Percentiles rank a stretch among this genome's conserved stretches.
phyloP scores from a whole-genome alignment of 2,113 vertebrate genomes.

The Panthera uncia region DNA sequence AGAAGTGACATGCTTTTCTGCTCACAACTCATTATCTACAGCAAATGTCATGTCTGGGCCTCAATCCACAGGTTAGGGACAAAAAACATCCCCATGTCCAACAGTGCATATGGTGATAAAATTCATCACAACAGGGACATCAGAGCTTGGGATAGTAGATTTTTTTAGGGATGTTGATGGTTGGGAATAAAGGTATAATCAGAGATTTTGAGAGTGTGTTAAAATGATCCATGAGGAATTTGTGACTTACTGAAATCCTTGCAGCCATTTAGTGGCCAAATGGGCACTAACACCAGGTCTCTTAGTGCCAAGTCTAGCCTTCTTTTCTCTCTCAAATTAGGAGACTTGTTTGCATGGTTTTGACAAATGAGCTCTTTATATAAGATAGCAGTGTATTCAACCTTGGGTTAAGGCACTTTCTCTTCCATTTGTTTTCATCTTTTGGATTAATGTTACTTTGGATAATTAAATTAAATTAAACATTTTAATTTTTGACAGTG shows the following conservation, averaged over 20 bases:
- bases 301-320: background rate
- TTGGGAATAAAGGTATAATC: background rate
- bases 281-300: background rate
- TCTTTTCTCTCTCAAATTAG: constrained; percentile 27
- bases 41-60: background rate
- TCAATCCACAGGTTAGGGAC: background rate
- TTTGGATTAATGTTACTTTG: constrained; percentile 49
- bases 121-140: background rate
- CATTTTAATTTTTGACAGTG: constrained; percentile 48
- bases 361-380: background rate
- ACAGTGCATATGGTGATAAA: background rate
- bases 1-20: background rate
- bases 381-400: background rate
- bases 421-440: constrained; percentile 44
- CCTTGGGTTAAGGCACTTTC: background rate
- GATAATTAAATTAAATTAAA: constrained; percentile 45
- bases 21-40: background rate
- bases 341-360: constrained; percentile 4
- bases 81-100: background rate
- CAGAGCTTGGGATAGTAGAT: background rate
- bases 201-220: background rate
- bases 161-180: background rate
- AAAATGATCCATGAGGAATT: background rate
- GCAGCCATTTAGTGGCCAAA: background rate
- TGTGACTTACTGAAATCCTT: background rate